These are phyloP conservation scores for Uropsilus gracilis DNA, from an alignment of 2,113 vertebrate species.

Conservation along the genomic window DNA sequence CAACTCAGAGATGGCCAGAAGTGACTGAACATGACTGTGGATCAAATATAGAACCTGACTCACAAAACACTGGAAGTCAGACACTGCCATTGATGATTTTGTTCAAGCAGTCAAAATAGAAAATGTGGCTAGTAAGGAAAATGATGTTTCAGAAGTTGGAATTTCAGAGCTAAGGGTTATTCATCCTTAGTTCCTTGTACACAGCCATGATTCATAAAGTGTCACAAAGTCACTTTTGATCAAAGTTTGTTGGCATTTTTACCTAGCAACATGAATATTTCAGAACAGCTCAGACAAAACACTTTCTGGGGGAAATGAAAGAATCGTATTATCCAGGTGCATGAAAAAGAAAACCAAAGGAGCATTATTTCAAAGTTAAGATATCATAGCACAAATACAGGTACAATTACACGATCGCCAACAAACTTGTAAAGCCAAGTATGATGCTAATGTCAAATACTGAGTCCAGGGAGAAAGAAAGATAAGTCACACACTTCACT, in stretches of 20 bases:
- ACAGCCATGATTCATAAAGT: not conserved
- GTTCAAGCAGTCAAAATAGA: not conserved
- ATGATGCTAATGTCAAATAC: constrained; percentile 22
- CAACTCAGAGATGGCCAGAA: not conserved
- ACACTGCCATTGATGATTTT: not conserved
- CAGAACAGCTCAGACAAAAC: not conserved
- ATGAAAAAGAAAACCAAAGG: not conserved
- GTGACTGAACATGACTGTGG: not conserved
- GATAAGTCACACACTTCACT: not conserved
- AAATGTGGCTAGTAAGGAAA: not conserved
- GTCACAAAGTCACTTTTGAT: not conserved
- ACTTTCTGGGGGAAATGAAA: not conserved
- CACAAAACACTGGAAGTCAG: rapidly evolving
- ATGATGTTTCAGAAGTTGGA: not conserved
- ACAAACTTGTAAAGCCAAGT: constrained; percentile 26
- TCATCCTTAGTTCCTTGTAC: not conserved
- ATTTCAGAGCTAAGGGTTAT: not conserved
- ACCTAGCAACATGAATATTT: constrained; percentile 15
- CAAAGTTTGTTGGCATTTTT: not conserved
- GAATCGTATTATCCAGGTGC: not conserved
- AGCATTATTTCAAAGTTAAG: not conserved
- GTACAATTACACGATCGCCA: not conserved
- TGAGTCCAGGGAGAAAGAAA: not conserved
- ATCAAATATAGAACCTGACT: not conserved
- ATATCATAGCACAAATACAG: constrained; percentile 30